Evolutionary conservation across 2,113 vertebrate species (phyloP).

Genomic region (Plotosus lineatus): DNA sequence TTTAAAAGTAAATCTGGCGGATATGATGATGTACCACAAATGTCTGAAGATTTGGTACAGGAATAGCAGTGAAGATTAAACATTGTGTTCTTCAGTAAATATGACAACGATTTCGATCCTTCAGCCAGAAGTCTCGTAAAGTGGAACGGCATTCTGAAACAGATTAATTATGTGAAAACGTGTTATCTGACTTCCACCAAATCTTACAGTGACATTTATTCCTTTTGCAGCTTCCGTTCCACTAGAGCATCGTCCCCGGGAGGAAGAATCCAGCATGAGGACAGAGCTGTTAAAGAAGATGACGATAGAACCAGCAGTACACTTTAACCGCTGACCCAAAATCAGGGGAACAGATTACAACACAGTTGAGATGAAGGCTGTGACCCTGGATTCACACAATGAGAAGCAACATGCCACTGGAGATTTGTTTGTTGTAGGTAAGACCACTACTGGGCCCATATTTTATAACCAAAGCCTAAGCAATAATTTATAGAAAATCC

Average conservation of each 20-base stretch:
- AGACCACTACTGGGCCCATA: background rate
- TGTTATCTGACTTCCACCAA: background rate
- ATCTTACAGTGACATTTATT: background rate
- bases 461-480: no score
- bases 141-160: background rate
- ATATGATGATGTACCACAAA: background rate
- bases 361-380: background rate
- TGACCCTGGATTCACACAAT: background rate
- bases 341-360: background rate
- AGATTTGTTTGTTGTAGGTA: background rate
- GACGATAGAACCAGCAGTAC: background rate
- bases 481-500: no score
- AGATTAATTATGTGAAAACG: background rate
- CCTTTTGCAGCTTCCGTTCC: background rate
- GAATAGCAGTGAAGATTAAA: background rate
- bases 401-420: background rate
- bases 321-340: background rate
- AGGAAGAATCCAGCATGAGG: background rate
- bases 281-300: background rate
- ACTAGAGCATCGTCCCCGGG: no score
- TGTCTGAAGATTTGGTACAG: background rate
- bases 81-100: background rate
- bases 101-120: background rate
- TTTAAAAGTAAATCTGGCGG: background rate
- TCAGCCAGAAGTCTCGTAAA: background rate